phyloP scores from a whole-genome alignment of 2,113 vertebrate genomes.

The Lampris incognitus region DNA sequence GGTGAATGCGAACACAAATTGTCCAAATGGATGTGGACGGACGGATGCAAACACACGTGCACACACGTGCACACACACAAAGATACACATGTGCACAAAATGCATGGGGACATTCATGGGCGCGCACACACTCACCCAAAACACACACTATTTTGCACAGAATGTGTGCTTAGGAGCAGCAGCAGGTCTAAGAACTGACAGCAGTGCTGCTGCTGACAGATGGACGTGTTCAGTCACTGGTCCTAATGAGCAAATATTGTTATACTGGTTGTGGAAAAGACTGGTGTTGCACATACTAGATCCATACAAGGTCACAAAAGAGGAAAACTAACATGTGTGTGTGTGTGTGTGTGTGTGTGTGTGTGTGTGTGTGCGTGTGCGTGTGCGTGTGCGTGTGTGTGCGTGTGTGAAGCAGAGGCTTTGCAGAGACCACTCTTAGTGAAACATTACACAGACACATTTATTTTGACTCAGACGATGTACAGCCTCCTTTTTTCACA shows the following conservation, averaged over 20 bases:
- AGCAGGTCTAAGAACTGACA: slow-evolving; percentile 45
- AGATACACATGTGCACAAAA: background rate
- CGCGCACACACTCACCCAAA: background rate
- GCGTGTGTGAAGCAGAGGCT: background rate
- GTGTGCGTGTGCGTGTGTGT: background rate
- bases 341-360: background rate
- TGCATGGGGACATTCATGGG: background rate
- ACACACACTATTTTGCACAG: background rate
- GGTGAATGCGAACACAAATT: too few species aligned
- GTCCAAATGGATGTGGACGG: too few species aligned
- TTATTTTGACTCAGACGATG: slow-evolving; percentile 23
- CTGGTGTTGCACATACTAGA: slow-evolving; percentile 47
- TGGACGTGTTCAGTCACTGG: slow-evolving; percentile 34
- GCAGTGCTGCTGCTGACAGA: slow-evolving; percentile 41
- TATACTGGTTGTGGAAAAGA: slow-evolving; percentile 53
- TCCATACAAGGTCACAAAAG: slow-evolving; percentile 3
- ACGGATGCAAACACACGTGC: too few species aligned
- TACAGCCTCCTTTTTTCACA: slow-evolving; percentile 1
- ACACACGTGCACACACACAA: background rate
- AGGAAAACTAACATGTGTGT: background rate
- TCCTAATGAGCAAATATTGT: slow-evolving; percentile 41
- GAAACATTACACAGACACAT: slow-evolving; percentile 1
- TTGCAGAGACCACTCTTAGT: background rate
- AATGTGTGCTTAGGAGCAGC: slow-evolving; percentile 20
- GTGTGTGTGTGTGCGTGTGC: slow-evolving; percentile 10